Conservation (phyloP, 2,113 vertebrate species). For the Parotia lawesii region DNA sequence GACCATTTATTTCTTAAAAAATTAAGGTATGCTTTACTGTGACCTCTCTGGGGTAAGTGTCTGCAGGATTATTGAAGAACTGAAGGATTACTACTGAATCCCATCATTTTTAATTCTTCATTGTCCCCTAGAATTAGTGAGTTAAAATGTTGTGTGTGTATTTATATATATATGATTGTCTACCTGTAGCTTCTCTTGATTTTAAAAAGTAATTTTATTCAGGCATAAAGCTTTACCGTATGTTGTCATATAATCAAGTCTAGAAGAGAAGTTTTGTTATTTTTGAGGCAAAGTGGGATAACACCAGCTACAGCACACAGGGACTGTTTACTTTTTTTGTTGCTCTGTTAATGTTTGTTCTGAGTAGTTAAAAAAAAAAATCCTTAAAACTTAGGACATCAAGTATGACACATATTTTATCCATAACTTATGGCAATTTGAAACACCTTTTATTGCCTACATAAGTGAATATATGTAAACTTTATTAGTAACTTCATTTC, state of each 20-base stretch:
- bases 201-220: slow-evolving; percentile 1
- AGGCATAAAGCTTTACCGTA: neutral
- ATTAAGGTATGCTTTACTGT: neutral
- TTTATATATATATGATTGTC: neutral
- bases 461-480: slow-evolving; percentile 64
- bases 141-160: neutral
- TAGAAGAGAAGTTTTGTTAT: neutral
- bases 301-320: neutral
- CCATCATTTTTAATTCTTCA: neutral
- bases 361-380: neutral
- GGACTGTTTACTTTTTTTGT: neutral
- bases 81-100: neutral
- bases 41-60: neutral
- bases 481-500: slow-evolving; percentile 59
- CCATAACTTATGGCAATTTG: slow-evolving; percentile 40
- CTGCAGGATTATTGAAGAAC: neutral
- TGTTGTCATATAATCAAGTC: neutral
- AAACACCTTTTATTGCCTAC: slow-evolving; percentile 62
- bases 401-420: slow-evolving; percentile 60
- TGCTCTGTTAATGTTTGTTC: neutral
- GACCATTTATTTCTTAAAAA: neutral
- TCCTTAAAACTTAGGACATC: slow-evolving; percentile 26
- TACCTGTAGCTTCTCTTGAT: neutral
- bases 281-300: neutral
- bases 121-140: neutral